phyloP scores from a whole-genome alignment of 2,888 invertebrate genomes.

The Molanna angustata region DNA sequence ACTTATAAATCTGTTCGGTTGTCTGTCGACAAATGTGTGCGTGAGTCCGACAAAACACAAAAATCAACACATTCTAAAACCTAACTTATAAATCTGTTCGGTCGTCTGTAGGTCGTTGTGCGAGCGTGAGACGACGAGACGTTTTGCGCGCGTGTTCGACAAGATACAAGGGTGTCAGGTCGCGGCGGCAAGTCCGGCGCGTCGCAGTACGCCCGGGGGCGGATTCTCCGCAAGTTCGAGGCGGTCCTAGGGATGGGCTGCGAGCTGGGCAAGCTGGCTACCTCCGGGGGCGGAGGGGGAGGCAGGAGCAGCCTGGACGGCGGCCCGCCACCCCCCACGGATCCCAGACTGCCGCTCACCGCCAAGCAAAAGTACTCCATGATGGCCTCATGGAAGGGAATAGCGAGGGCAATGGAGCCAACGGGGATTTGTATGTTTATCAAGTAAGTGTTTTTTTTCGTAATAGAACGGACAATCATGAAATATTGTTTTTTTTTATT shows the following conservation, averaged over 20 bases:
- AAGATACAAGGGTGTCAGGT: constrained; percentile 18
- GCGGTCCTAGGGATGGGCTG: constrained; percentile 61
- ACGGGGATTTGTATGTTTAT: constrained; percentile 90
- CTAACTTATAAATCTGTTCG: no score
- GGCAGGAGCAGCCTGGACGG: constrained; percentile 54
- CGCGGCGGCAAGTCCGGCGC: constrained; percentile 12
- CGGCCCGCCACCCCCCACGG: constrained; percentile 66
- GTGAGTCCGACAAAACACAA: no score
- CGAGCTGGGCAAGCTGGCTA: constrained; percentile 71
- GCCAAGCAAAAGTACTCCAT: constrained; percentile 86
- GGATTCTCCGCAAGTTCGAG: constrained; percentile 21
- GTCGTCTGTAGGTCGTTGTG: no score
- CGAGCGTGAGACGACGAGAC: no score
- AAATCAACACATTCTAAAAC: no score
- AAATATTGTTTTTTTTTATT: no score
- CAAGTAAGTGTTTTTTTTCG: constrained; percentile 71
- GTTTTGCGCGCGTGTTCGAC: no score
- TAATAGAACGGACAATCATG: no score
- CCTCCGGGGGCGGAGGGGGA: constrained; percentile 49
- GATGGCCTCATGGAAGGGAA: constrained; percentile 89
- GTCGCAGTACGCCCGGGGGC: constrained; percentile 14
- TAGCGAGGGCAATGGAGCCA: constrained; percentile 82
- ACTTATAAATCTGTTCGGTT: no score
- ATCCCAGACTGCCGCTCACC: constrained; percentile 77
- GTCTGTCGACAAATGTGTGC: no score